Conservation (phyloP, 2,113 vertebrate genomes). For the Boleophthalmus pectinirostris region DNA sequence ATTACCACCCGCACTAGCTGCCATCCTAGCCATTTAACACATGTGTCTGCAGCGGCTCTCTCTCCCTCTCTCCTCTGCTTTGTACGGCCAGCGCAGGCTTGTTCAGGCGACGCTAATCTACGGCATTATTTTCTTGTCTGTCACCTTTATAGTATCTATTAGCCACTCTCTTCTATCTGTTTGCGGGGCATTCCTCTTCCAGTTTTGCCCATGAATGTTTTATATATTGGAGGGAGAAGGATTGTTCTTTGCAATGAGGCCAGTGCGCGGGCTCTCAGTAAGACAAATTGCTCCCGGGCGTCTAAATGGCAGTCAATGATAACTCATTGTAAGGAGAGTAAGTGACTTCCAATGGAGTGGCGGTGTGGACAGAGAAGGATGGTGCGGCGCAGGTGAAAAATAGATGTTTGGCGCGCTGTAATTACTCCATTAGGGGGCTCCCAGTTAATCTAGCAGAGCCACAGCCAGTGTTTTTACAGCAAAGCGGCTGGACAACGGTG, state of each 20-base stretch:
- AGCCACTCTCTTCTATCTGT: constrained; percentile 77
- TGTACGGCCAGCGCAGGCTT: constrained; percentile 57
- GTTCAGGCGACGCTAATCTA: constrained; percentile 71
- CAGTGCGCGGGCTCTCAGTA: constrained; percentile 86
- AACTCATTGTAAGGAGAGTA: constrained; percentile 95
- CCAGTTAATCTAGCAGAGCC: constrained; percentile 80
- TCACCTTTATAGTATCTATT: constrained; percentile 78
- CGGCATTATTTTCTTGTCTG: constrained; percentile 80
- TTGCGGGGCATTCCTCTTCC: constrained; percentile 75
- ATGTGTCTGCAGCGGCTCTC: constrained; percentile 52
- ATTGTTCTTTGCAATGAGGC: constrained; percentile 90
- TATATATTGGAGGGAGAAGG: constrained; percentile 92
- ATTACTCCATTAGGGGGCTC: constrained; percentile 84
- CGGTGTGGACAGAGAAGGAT: constrained; percentile 91
- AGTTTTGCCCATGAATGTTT: constrained; percentile 86
- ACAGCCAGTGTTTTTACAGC: constrained; percentile 76
- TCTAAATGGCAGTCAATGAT: constrained; percentile 96
- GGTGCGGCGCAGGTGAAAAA: constrained; percentile 88
- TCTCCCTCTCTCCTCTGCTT: constrained; percentile 50
- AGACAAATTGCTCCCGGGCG: constrained; percentile 93
- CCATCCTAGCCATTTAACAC: constrained; percentile 67
- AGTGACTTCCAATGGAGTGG: constrained; percentile 93
- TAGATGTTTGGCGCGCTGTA: constrained; percentile 85
- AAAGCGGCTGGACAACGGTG: constrained; percentile 65
- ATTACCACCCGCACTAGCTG: constrained; percentile 62